Evolutionary conservation across 1,140 invertebrate genomes (phyloP), one percentile per base, ranked within the genome.

Genomic region (Helicoverpa zea): DNA sequence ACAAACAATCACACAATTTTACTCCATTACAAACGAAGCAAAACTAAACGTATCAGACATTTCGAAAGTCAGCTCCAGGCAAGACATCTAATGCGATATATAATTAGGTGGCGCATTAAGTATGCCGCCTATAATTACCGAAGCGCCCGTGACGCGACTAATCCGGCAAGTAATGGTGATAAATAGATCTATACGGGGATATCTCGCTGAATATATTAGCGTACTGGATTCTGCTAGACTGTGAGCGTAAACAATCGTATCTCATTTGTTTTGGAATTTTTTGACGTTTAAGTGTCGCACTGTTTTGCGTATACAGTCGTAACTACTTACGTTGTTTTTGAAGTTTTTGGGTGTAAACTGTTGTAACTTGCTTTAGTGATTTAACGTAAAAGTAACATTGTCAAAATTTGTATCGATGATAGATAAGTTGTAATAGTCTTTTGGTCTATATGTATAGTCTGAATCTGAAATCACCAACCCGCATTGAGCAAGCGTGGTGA

Each of bases 131-230:
- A 88, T 91, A 91, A 92, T 92, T 91, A 91, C 83, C 80, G 86
- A 83, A 84, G 84, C 80, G 82, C 83, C 86, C 85, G 86, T 92
- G 90, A 90, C 90, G 89, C 87, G 84, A 80, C 88, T 92, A 90
- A 91, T 90, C 87, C 88, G 74, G 47, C 85, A 75, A 83, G 84
- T 92, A 92, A 92, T 92, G 86, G 86, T 92, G 90, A 93, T 93
- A 91, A 92, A 93, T 93, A 91, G 89, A 88, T 90, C 82, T 79
- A 84, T 77, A 81, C 75, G 79, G 83, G 49, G 75, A 88, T 88
- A 86, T 86, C 79, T 81, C 83, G 75, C 84, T 79, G 77, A 86
- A 88, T 88, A 89, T 84, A 89, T 86, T 86, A 88, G 73, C 76
- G 70, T 81, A 63, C 59, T 66, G 35, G 43, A 47, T 35, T 66